Base-by-base conservation (phyloP, 1,140 invertebrate species). In the Oncopeltus fasciatus region DNA sequence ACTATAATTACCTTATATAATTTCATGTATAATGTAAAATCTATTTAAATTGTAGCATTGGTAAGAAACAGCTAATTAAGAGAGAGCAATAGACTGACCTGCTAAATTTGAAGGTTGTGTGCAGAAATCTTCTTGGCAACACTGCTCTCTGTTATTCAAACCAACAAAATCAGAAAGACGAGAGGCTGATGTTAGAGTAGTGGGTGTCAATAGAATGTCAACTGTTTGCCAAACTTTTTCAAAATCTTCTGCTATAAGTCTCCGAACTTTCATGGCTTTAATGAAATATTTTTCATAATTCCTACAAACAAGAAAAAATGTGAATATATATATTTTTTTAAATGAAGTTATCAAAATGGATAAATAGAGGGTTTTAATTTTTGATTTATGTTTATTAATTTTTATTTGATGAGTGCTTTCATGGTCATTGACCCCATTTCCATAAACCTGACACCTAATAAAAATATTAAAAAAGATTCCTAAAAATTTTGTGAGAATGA, bases 21-120 rank as follows among this genome's bases (percentile, higher is more conserved):
- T 12, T 4, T 3, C 28, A 38, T 38, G n/a, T 16, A 31, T 38
- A 12, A 8, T 59, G 3, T 9, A 3, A 5, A 59, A 59, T 21
- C 9, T 44, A 2, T 4, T 1, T 44, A 20, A 20, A 3, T 44
- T 14, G 26, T 43, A 46, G 2, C 18, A 44, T 18, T 2, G 29
- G 21, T 14, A 38, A 26, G 14, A 44, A n/a, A 5, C 26, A n/a
- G 14, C 31, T 16, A 21, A 44, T 4, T 24, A 43, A n/a, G n/a
- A 24, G 8, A 26, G 1, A 12, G 14, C 5, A n/a, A 16, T 20
- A 29, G 29, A 53, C 63, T 72, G 71, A 83, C 86, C 95, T 28
- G 93, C 92, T 86, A 99, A 87, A 72, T 98, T 99, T 0, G 88
- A 88, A 4, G 95, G 85, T 70, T 96, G 92, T 0, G 95, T 98